phyloP scores from a whole-genome alignment of 2,888 invertebrate species.

The Pheosia tremula region DNA sequence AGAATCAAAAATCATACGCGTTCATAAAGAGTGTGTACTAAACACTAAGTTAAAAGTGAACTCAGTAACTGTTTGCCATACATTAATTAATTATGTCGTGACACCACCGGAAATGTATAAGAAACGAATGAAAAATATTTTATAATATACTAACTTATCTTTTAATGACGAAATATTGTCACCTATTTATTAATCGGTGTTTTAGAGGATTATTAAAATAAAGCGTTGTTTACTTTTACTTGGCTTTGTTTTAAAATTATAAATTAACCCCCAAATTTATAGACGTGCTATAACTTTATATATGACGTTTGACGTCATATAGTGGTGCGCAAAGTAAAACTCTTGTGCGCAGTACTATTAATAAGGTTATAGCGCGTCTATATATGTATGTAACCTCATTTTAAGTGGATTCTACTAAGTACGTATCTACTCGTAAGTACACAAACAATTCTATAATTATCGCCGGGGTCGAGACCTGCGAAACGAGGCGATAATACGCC shows the following conservation, averaged over 20 bases:
- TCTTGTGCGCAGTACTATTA: too few relatives aligned
- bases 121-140: neutral
- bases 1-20: neutral
- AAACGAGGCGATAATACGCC: conserved; percentile 29
- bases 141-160: neutral
- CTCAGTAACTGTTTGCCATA: conserved; percentile 14
- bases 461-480: conserved; percentile 37
- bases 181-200: conserved; percentile 25
- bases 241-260: conserved; percentile 36
- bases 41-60: conserved; percentile 6
- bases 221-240: conserved; percentile 41
- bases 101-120: conserved; percentile 50
- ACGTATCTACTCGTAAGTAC: neutral
- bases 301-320: too few relatives aligned
- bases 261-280: conserved; percentile 15
- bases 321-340: too few relatives aligned
- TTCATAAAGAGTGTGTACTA: neutral
- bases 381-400: conserved; percentile 1
- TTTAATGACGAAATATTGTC: conserved; percentile 25
- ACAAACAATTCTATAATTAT: conserved; percentile 24
- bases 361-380: too few relatives aligned
- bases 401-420: conserved; percentile 9
- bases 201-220: conserved; percentile 45
- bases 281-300: too few relatives aligned
- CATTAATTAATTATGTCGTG: conserved; percentile 31